These are phyloP conservation scores for Lasioglossum zephyrum DNA, from an alignment of 2,888 invertebrate genomes.

Conservation along the genomic window DNA sequence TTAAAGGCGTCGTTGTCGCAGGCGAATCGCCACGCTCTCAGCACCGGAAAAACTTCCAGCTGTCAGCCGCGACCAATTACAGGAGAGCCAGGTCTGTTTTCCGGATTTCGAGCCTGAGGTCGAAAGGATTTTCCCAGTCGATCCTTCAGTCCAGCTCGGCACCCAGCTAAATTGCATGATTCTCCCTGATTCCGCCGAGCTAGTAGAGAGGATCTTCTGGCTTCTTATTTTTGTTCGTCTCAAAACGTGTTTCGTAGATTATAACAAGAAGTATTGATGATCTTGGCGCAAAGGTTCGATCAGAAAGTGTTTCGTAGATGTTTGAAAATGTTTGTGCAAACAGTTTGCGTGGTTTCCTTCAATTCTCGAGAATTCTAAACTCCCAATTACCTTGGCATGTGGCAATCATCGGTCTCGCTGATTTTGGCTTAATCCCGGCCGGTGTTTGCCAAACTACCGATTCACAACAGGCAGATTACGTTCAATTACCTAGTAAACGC, in stretches of 20 bases:
- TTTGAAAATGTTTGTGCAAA: neutral
- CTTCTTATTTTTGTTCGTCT: neutral
- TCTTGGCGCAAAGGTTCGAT: no score
- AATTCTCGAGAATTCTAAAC: neutral
- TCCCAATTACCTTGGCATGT: neutral
- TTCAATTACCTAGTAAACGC: neutral
- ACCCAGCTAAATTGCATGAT: constrained; percentile 31
- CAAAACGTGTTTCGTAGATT: neutral
- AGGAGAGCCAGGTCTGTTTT: neutral
- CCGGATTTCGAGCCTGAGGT: neutral
- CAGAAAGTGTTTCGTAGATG: neutral
- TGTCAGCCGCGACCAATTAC: constrained; percentile 43
- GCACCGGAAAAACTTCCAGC: constrained; percentile 5
- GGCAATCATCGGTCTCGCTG: neutral
- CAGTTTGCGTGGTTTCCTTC: neutral
- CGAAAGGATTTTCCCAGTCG: constrained; percentile 44
- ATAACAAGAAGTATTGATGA: no score
- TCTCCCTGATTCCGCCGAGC: neutral
- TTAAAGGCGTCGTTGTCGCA: constrained; percentile 35
- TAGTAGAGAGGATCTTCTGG: neutral
- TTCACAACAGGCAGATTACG: neutral
- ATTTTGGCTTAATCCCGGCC: neutral
- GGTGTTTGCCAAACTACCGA: neutral
- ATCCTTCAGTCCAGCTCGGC: constrained; percentile 5
- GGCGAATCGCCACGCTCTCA: neutral